Percentiles rank a stretch among this genome's conserved stretches.
These are phyloP conservation scores for Graphium colonna DNA, from an alignment of 2,888 invertebrate genomes.

Conservation along the genomic window DNA sequence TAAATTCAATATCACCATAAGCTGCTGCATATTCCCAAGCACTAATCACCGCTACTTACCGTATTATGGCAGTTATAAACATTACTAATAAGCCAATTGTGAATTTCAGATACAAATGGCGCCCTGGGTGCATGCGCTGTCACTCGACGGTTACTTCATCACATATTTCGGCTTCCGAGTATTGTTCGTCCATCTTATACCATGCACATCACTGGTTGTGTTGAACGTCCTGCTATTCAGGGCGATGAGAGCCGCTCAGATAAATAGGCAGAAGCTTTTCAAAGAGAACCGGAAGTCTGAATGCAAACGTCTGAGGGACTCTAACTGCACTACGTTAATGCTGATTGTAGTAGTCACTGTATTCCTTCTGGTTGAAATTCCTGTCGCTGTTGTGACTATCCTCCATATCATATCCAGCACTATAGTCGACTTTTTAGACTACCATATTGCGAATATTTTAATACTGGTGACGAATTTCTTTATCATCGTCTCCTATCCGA, in stretches of 20 bases:
- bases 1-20: neutral
- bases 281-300: slow-evolving; percentile 88
- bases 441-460: slow-evolving; percentile 87
- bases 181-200: slow-evolving; percentile 93
- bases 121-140: slow-evolving; percentile 85
- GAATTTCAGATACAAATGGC: slow-evolving; percentile 75
- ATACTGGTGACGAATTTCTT: slow-evolving; percentile 94
- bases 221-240: slow-evolving; percentile 92
- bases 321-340: slow-evolving; percentile 93
- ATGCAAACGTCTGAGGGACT: slow-evolving; percentile 87
- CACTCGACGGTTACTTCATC: slow-evolving; percentile 88
- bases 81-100: slow-evolving; percentile 25
- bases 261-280: slow-evolving; percentile 87
- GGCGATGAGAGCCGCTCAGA: slow-evolving; percentile 91
- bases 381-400: slow-evolving; percentile 89
- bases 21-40: neutral
- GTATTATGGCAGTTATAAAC: neutral
- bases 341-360: slow-evolving; percentile 92
- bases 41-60: neutral
- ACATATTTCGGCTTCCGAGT: slow-evolving; percentile 92
- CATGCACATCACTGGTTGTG: slow-evolving; percentile 92
- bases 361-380: slow-evolving; percentile 90
- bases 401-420: slow-evolving; percentile 90
- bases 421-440: slow-evolving; percentile 86
- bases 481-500: slow-evolving; percentile 93